Conservation (phyloP, 2,113 vertebrate species). For the Corythornis madagascariensis region DNA sequence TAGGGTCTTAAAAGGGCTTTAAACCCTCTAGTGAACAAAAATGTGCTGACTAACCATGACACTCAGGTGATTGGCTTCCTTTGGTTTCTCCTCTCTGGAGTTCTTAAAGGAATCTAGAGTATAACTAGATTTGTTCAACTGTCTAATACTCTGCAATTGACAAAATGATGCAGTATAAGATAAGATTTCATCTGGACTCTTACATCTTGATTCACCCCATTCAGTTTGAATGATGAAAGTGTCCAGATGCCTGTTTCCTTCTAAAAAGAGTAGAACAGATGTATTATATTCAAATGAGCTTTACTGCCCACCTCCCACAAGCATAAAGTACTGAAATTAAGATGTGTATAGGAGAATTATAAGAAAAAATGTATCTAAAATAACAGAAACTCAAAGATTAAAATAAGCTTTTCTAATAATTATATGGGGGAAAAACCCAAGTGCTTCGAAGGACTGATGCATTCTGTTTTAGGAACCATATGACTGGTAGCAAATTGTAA, state of each 20-base stretch:
- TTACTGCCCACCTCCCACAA: background rate
- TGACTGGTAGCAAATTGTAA: background rate
- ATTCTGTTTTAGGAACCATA: background rate
- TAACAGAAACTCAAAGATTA: background rate
- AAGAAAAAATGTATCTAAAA: background rate
- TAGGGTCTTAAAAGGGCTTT: background rate
- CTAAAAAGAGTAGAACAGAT: background rate
- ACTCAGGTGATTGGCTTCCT: background rate
- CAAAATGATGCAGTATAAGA: background rate
- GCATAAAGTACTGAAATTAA: background rate
- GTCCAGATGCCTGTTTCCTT: background rate
- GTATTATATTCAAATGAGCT: background rate
- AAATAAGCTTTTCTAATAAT: background rate
- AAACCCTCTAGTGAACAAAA: background rate
- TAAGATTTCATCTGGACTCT: background rate
- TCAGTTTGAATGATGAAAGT: background rate
- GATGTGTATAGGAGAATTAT: background rate
- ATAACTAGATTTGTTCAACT: background rate
- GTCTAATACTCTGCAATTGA: background rate
- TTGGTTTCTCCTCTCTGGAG: background rate
- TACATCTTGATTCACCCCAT: background rate
- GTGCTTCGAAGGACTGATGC: accelerated
- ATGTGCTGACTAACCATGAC: background rate
- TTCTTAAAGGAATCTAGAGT: background rate
- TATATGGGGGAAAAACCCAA: background rate